Conservation (phyloP, 2,113 vertebrate genomes). For the Microcebus murinus region DNA sequence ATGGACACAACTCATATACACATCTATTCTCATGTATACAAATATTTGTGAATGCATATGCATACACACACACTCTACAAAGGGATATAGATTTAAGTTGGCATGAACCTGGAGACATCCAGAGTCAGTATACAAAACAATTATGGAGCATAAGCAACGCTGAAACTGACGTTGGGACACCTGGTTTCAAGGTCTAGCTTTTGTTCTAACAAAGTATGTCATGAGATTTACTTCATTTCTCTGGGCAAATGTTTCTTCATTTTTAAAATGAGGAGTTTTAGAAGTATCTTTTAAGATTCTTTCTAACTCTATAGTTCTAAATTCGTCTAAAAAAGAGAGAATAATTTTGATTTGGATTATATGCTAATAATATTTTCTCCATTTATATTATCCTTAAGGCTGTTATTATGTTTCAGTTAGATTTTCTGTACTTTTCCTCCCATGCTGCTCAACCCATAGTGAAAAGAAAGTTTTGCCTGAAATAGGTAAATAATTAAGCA, state of each 20-base stretch:
- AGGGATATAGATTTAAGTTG: background rate
- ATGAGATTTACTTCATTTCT: background rate
- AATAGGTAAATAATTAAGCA: slow-evolving; percentile 16
- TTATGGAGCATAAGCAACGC: background rate
- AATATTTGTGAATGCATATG: background rate
- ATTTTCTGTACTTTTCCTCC: slow-evolving; percentile 27
- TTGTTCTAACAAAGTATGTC: background rate
- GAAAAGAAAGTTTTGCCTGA: slow-evolving; percentile 44
- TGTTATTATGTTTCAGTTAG: slow-evolving; percentile 12
- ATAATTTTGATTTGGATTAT: slow-evolving; percentile 20
- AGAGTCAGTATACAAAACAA: background rate
- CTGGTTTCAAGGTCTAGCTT: background rate
- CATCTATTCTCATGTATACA: background rate
- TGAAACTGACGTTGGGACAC: background rate
- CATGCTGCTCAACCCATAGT: background rate
- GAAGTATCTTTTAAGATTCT: background rate
- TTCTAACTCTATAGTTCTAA: background rate
- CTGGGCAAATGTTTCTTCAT: background rate
- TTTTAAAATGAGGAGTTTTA: background rate
- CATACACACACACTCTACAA: background rate
- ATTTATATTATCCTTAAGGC: background rate
- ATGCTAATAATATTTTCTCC: slow-evolving; percentile 22
- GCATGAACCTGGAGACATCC: background rate
- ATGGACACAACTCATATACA: background rate
- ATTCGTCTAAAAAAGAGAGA: background rate